Percentiles rank a stretch among this genome's conserved stretches.
phyloP scores from a whole-genome alignment of 2,888 invertebrate genomes.

The Malthinus seriepunctatus region DNA sequence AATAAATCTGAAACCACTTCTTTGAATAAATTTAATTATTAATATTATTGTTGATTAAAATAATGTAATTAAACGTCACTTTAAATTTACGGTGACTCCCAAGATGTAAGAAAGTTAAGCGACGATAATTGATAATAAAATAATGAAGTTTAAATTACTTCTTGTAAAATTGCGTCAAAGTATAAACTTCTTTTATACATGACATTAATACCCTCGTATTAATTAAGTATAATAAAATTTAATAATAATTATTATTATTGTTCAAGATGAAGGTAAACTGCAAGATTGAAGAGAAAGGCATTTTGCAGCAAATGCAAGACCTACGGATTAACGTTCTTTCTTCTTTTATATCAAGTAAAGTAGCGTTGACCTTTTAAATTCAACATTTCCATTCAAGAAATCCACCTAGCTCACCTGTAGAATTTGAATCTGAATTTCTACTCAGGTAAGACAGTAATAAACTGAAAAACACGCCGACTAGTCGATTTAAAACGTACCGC shows the following conservation, averaged over 20 bases:
- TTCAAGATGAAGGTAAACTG: constrained; percentile 5
- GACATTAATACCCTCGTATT: too few relatives aligned
- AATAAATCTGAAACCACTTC: too few relatives aligned
- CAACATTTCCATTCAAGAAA: constrained; percentile 22
- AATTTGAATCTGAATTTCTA: constrained; percentile 19
- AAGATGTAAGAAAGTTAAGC: too few relatives aligned
- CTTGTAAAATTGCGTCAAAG: too few relatives aligned
- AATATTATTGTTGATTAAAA: too few relatives aligned
- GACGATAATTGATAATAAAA: too few relatives aligned
- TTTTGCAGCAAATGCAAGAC: constrained; percentile 6
- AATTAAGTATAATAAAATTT: too few relatives aligned
- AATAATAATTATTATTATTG: background rate
- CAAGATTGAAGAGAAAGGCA: constrained; percentile 14
- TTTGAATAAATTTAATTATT: too few relatives aligned
- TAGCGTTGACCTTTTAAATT: constrained; percentile 20
- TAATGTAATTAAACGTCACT: too few relatives aligned
- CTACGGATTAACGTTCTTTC: constrained; percentile 11
- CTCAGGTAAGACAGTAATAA: constrained; percentile 14
- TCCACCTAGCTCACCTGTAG: constrained; percentile 16
- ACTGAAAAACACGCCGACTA: constrained; percentile 14
- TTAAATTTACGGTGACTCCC: too few relatives aligned
- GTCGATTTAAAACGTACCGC: constrained; percentile 4
- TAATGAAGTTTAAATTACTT: too few relatives aligned
- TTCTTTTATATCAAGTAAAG: constrained; percentile 15
- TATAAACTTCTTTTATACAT: too few relatives aligned